Base-by-base conservation (phyloP, 2,113 vertebrate genomes). In the Odocoileus hemionus region DNA sequence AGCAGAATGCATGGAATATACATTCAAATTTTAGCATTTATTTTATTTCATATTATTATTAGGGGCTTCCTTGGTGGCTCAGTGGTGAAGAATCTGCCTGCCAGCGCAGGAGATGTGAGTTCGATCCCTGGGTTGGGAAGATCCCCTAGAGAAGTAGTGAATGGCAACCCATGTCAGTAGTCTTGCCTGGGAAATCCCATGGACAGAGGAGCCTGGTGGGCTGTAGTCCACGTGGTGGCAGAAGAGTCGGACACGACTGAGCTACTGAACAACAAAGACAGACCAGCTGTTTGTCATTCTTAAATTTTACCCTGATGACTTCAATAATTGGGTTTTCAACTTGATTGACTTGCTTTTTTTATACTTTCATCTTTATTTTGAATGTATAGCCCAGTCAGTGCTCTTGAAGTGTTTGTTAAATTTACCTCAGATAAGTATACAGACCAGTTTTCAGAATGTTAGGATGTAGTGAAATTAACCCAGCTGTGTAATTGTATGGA, bases 291-390 rank as follows among this genome's bases (percentile, higher is more conserved):
- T 93, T 19, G 17, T 85, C n/a, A 91, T 86, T 96, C 55, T 87
- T 96, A 85, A 96, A 89, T 91, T 95, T 60, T 89, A 55, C 21
- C 25, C 47, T 45, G 7, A 54, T 90, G 26, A 93, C 30, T 36
- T 86, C 25, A 96, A 33, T 93, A 84, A 54, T 90, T 95, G 70
- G 74, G 9, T 92, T 95, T 97, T 97, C 74, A 90, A 90, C 19
- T 84, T 92, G 79, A 80, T 80, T 97, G 82, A 76, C 52, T 76
- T 91, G 57, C 5, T 54, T 4, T 95, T 16, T 90, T 89, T 92
- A 33, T 16, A 85, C 2, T 91, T 95, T 25, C 10, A 54, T 93
- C 26, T 95, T 64, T 88, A 26, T 94, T 86, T 39, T 76, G 47
- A 88, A 11, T 96, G 13, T 79, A 15, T 82, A 86, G 45, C 11